Evolutionary conservation across 2,888 invertebrate genomes (phyloP).

Genomic region (Keiferia lycopersicella): DNA sequence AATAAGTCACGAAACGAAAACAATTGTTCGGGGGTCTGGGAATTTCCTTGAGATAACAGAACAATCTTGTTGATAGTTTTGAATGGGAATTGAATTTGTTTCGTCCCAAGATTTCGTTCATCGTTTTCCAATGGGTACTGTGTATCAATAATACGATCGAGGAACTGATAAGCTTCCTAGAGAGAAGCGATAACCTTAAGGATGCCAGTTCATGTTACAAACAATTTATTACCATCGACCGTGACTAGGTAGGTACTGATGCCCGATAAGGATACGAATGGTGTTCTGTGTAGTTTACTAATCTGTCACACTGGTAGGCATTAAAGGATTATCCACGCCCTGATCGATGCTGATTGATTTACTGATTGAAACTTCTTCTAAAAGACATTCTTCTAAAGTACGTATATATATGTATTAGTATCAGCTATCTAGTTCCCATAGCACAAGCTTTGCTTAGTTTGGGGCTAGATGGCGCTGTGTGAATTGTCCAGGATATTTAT

Average conservation of each 20-base stretch:
- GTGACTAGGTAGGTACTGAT: conserved; percentile 44
- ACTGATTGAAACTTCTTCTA: background rate
- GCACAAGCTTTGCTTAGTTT: too few relatives aligned
- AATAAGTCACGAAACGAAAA: conserved; percentile 8
- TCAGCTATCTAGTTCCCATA: too few relatives aligned
- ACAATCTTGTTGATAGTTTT: background rate
- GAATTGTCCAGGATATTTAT: too few relatives aligned
- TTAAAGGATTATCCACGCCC: background rate
- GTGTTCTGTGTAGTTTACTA: conserved; percentile 39
- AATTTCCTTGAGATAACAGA: background rate
- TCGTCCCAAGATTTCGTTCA: background rate
- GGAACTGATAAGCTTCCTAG: conserved; percentile 22
- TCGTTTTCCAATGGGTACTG: background rate
- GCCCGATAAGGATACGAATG: conserved; percentile 44
- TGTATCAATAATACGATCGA: conserved; percentile 15
- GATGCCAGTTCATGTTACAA: conserved; percentile 35
- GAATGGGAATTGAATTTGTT: background rate
- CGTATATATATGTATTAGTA: too few relatives aligned
- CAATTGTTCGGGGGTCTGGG: background rate
- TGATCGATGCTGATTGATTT: conserved; percentile 3
- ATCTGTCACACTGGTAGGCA: conserved; percentile 45
- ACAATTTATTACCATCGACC: conserved; percentile 49
- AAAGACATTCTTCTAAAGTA: background rate
- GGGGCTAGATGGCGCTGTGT: too few relatives aligned
- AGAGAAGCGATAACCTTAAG: conserved; percentile 28